Base-by-base conservation (phyloP, 2,888 invertebrate species). In the Amaurobius ferox region DNA sequence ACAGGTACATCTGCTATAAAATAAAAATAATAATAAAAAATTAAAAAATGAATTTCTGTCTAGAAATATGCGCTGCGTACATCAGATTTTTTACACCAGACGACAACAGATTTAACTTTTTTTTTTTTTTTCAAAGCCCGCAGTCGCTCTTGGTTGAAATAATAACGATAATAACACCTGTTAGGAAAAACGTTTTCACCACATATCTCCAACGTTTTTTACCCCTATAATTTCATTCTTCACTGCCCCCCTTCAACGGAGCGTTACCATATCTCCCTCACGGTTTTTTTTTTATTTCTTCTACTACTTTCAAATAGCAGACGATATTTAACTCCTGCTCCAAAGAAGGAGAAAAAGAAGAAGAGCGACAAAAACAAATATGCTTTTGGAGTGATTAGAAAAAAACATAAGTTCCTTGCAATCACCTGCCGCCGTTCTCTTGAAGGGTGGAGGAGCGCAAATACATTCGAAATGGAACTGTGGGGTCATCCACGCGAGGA, bases 401-500 rank as follows among this genome's bases (percentile, higher is more conserved):
- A 44, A 23, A 2, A 9, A 9, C n/a, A 7, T 11, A 16, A 16
- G 19, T 55, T 23, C 3, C 23, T 55, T 55, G 55, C 55, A 55
- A 55, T 55, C 55, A 55, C 55, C 55, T 55, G 55, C 55, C 55
- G 55, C 23, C 23, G 55, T 23, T 55, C 55, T 19, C 19, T 16
- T 16, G 44, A 44, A n/a, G 16, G 44, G 16, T 44, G 23, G 3
- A 23, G 23, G 16, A 55, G 16, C 35, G 23, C 9, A 44, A 6
- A 11, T 13, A n/a, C n/a, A 2, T 19, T 23, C 55, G 5, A 55
- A 55, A 55, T 55, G 55, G 55, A 23, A 55, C 55, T 44, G n/a
- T 3, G 55, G 44, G 55, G 55, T 55, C 55, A 55, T 55, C 55
- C 55, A 55, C 55, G 55, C 55, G 55, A 23, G 55, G 55, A 55